These are phyloP conservation scores for Dendroctonus ponderosae DNA, from an alignment of 1,140 invertebrate genomes.

Conservation along the genomic window DNA sequence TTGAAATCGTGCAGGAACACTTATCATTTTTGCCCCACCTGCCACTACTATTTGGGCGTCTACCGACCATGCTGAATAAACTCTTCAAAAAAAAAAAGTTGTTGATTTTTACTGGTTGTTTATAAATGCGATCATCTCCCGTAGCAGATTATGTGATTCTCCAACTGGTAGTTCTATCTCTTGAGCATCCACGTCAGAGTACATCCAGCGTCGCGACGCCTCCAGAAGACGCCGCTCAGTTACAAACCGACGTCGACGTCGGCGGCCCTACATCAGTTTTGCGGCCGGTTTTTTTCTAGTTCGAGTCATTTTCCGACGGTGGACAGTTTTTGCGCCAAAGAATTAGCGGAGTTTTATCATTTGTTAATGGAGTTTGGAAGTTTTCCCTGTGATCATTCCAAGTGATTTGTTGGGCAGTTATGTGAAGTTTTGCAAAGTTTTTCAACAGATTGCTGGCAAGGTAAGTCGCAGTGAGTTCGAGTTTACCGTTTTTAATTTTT, in stretches of 20 bases:
- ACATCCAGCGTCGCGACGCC: constrained; percentile 17
- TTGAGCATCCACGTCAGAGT: constrained; percentile 4
- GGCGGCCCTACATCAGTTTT: not conserved
- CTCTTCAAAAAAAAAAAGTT: not conserved
- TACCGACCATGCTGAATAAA: constrained; percentile 48
- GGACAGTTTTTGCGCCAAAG: not conserved
- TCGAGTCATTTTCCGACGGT: not conserved
- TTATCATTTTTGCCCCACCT: constrained; percentile 53
- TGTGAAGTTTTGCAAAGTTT: constrained; percentile 1
- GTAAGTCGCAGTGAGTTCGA: too few species aligned
- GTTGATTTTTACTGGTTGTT: not conserved
- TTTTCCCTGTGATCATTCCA: too few species aligned
- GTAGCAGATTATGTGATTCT: too few species aligned
- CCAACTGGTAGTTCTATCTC: not conserved
- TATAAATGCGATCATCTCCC: not conserved
- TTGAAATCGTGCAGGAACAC: constrained; percentile 51
- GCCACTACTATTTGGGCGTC: constrained; percentile 50
- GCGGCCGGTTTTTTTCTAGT: not conserved
- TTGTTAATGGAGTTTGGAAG: too few species aligned
- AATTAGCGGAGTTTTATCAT: constrained; percentile 1
- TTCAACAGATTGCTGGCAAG: not conserved
- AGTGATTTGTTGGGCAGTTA: not conserved
- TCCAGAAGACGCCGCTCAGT: constrained; percentile 17
- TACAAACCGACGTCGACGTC: constrained; percentile 7
- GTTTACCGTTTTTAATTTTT: too few species aligned